These are phyloP conservation scores for Neoaliturus tenellus DNA, from an alignment of 2,888 invertebrate genomes.

Conservation along the genomic window DNA sequence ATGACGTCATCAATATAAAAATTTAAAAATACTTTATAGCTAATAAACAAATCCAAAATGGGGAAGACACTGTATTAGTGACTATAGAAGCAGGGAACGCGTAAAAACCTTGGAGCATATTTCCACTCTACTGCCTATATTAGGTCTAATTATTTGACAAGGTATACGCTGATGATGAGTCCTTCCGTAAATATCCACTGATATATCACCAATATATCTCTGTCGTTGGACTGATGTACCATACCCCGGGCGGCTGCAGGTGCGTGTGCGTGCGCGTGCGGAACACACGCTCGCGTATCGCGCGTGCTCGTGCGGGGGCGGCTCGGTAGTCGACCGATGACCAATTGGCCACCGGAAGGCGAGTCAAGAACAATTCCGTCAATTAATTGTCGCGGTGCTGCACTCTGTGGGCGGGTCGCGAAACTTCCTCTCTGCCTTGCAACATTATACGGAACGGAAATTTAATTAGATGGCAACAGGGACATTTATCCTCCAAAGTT, in stretches of 20 bases:
- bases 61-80: too few relatives aligned
- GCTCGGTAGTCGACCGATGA: not conserved
- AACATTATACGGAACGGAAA: not conserved
- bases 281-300: not conserved
- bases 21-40: too few relatives aligned
- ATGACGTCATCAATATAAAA: too few relatives aligned
- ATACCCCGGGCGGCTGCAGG: not conserved
- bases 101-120: too few relatives aligned
- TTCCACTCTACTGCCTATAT: too few relatives aligned
- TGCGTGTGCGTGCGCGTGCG: not conserved
- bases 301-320: slow-evolving; percentile 6
- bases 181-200: too few relatives aligned
- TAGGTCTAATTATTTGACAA: too few relatives aligned
- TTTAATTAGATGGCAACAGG: not conserved
- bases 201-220: too few relatives aligned
- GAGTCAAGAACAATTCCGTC: slow-evolving; percentile 44
- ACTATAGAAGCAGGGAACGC: too few relatives aligned
- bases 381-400: not conserved
- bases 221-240: not conserved
- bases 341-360: slow-evolving; percentile 37
- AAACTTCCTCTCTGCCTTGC: not conserved
- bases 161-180: too few relatives aligned
- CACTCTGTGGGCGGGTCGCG: slow-evolving; percentile 11
- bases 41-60: too few relatives aligned
- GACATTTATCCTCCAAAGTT: too few relatives aligned